Base-by-base conservation (phyloP, 1,140 invertebrate species). In the Drosophila repleta region DNA sequence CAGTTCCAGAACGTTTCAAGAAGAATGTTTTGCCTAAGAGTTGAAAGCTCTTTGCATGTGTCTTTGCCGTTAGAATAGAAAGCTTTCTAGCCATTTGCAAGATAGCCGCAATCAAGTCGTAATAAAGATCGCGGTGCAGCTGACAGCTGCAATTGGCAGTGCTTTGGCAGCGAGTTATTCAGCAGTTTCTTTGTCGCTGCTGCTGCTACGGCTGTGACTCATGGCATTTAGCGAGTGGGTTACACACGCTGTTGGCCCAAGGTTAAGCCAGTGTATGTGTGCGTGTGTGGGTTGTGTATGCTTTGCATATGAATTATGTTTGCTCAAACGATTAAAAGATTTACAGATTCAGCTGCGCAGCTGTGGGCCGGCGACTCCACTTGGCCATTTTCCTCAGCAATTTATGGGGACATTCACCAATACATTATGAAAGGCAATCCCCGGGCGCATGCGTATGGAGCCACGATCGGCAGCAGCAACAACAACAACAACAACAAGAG, bases 251-350 rank as follows among this genome's bases (percentile, higher is more conserved):
- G 64, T 35, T 26, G 55, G 10, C 17, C 43, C 24, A 26, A 43
- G 21, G 35, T 53, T 53, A 20, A 13, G 10, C 26, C 49, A n/a
- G 10, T 15, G 43, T 45, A 18, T 45, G n/a, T 29, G 48, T n/a
- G 43, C 21, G 43, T 18, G 43, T 20, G 17, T 20, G 46, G 20
- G 20, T 24, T 60, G 10, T 35, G n/a, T 39, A 3, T 55, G 20
- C 72, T 82, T 84, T 85, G 81, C 81, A 85, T 84, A 65, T 76
- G 78, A 74, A 58, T 67, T 69, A 56, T 74, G 62, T 21, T 46
- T 51, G 62, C 39, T 43, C 46, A 51, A 67, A 45, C 56, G 68
- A 48, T 51, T 55, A 41, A 73, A 53, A 67, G 70, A 63, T 67
- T 73, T 35, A 73, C 56, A 43, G 56, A 62, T 43, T 26, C 20